These are phyloP conservation scores for Forbesichthys agassizii DNA, from an alignment of 2,113 vertebrate species.

Conservation along the genomic window DNA sequence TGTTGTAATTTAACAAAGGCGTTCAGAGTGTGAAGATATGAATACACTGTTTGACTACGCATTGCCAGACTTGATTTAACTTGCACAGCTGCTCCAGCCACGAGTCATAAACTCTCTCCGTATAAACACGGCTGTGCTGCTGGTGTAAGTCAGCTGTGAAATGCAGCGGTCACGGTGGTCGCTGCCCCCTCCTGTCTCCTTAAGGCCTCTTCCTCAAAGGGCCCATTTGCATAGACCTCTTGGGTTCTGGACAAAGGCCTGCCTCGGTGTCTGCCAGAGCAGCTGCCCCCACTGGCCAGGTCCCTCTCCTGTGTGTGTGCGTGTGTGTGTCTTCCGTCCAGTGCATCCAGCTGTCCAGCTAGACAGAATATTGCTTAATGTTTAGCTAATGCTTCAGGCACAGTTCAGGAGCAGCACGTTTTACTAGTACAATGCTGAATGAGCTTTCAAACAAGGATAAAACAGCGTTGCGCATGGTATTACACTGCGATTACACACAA, in stretches of 20 bases:
- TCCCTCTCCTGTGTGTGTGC: conserved; percentile 7
- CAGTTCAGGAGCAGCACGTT: too few species aligned
- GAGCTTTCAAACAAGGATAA: too few species aligned
- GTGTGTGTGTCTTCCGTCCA: too few species aligned
- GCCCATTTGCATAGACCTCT: conserved; percentile 53
- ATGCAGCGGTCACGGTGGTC: conserved; percentile 32
- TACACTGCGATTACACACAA: too few species aligned
- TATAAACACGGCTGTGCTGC: conserved; percentile 19
- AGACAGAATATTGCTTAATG: too few species aligned
- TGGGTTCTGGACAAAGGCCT: conserved; percentile 52
- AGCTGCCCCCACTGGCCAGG: conserved; percentile 52
- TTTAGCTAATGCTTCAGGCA: too few species aligned
- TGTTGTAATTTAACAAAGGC: too few species aligned
- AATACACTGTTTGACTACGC: conserved; percentile 9
- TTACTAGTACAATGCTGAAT: too few species aligned
- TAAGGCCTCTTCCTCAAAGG: conserved; percentile 20
- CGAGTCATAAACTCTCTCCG: conserved; percentile 29
- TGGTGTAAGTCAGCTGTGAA: conserved; percentile 62
- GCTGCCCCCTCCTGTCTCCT: conserved; percentile 24
- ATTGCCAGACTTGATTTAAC: conserved; percentile 22
- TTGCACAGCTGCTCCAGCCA: conserved; percentile 11
- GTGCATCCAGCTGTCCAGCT: too few species aligned
- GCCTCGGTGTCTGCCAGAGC: conserved; percentile 53
- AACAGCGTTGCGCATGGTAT: too few species aligned
- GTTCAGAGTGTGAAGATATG: neutral